Base-by-base conservation (phyloP, 2,888 invertebrate species). In the Crocallis elinguaria region DNA sequence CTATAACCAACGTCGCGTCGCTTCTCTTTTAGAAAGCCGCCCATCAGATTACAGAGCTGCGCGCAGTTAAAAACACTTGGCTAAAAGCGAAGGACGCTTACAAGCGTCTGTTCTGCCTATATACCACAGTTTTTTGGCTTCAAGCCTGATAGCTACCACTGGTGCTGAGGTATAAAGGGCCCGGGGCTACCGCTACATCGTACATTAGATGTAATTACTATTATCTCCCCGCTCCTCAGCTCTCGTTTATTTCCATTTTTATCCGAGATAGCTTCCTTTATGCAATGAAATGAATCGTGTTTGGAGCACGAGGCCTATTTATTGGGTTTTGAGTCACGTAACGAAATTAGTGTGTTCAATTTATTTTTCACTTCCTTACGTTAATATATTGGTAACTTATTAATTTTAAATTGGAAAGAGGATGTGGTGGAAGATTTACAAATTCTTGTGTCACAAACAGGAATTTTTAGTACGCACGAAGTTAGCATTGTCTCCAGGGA, bases 151-250 rank as follows among this genome's bases (percentile, higher is more conserved):
- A 36, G 42, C 53, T 32, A 0, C 1, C 19, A 43, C 42, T 53
- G 42, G 46, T 3, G 14, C 12, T 19, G 17, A 2, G 32, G 37
- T 23, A 19, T 38, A 71, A 69, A 56, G 61, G 41, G 72, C 79
- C 71, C 49, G 57, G 37, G 71, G 79, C 73, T 66, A 66, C 67
- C 66, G 61, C 65, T 66, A 44, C 56, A 51, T 63, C 57, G 62
- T 61, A 64, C 73, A 77, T 77, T 79, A 77, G 72, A 70, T 73
- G 70, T 80, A 77, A 80, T 78, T 78, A 79, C 74, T 73, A 71
- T 71, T 75, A 76, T 73, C 71, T 68, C 36, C 41, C 57, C 44
- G 45, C 49, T 64, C 62, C 56, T 63, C 63, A 49, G 58, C 62
- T 56, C 64, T 60, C 62, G 65, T 69, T 66, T 67, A 60, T 57